These are phyloP conservation scores for Lophotis ruficrista DNA, from an alignment of 2,113 vertebrate genomes.

Conservation along the genomic window DNA sequence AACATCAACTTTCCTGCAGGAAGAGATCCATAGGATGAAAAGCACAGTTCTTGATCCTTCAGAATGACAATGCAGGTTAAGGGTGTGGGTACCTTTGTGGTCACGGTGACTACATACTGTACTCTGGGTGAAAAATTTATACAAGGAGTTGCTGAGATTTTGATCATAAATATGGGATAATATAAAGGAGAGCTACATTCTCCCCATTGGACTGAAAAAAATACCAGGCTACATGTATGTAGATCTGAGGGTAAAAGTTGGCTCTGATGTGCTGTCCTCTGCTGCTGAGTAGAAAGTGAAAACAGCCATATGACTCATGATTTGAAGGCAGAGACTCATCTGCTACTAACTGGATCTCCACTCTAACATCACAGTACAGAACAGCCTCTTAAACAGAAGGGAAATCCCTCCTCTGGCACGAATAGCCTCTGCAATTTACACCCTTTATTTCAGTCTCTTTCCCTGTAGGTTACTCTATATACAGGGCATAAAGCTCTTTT, in stretches of 20 bases:
- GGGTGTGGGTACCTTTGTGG: background rate
- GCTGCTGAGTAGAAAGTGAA: background rate
- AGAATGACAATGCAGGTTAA: background rate
- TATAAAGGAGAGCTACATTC: background rate
- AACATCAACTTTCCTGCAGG: background rate
- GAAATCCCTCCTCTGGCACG: background rate
- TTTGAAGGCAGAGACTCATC: background rate
- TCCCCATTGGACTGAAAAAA: background rate
- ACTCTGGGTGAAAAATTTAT: background rate
- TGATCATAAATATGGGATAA: background rate
- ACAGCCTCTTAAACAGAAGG: background rate
- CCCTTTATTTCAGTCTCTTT: background rate
- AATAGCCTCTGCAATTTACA: background rate
- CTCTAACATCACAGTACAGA: background rate
- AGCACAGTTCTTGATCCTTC: background rate
- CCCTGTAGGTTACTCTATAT: background rate
- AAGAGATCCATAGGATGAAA: background rate
- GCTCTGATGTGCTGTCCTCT: background rate
- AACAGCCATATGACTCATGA: background rate
- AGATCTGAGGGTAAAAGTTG: background rate
- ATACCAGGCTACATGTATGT: background rate
- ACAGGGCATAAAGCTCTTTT: background rate
- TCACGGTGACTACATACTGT: background rate
- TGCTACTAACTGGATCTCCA: background rate
- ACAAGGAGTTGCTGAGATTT: background rate